A percentile compares a stretch with the other conserved stretches of the same genome.
Evolutionary conservation across 2,797 vertebrate genomes (phyloP).

Genomic region (Taeniopygia guttata): DNA sequence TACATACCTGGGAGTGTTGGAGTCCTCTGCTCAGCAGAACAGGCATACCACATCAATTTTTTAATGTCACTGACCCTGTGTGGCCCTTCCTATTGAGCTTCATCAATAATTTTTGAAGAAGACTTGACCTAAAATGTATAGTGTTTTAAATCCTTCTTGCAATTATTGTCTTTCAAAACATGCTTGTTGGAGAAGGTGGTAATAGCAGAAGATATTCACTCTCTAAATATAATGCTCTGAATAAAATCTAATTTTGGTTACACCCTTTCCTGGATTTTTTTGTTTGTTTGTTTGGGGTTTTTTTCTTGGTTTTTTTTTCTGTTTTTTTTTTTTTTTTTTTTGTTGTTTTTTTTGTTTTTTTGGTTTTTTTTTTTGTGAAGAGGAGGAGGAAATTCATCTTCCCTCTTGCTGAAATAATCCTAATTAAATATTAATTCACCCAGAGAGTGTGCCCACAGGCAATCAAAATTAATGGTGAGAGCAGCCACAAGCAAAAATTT

Average conservation of each 20-base stretch:
- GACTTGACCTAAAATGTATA: not conserved
- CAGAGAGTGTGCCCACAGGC: not conserved
- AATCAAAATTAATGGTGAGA: not conserved
- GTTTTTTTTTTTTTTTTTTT: too few species aligned
- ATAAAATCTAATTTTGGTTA: not conserved
- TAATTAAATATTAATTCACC: not conserved
- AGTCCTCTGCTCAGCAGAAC: not conserved
- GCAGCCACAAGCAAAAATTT: not conserved
- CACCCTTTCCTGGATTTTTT: not conserved
- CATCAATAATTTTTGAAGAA: slow-evolving; percentile 1
- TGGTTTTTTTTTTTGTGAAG: not conserved
- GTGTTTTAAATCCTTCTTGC: slow-evolving; percentile 15
- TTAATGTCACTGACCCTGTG: not conserved
- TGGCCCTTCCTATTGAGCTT: not conserved
- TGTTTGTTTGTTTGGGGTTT: too few species aligned
- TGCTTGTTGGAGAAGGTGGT: not conserved
- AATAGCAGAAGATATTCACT: not conserved
- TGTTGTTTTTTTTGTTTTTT: too few species aligned
- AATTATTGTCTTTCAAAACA: not conserved
- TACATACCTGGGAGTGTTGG: not conserved
- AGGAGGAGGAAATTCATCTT: not conserved
- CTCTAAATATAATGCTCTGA: not conserved
- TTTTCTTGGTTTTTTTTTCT: too few species aligned
- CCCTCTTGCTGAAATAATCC: not conserved
- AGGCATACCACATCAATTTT: not conserved